These are phyloP conservation scores for Parasteatoda lunata DNA, from an alignment of 2,888 invertebrate species.

Conservation along the genomic window DNA sequence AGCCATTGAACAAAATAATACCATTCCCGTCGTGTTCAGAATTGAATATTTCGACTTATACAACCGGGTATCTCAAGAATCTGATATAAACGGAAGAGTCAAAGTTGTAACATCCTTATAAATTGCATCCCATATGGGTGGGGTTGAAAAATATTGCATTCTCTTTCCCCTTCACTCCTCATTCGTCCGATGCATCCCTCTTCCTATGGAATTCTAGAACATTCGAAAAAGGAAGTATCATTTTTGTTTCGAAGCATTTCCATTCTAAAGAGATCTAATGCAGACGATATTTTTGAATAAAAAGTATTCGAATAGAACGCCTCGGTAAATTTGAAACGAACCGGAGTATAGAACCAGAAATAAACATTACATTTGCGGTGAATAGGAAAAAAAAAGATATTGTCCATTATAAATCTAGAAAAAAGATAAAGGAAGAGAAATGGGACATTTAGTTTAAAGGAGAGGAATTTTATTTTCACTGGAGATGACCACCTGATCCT, in stretches of 20 bases:
- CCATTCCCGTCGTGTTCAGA: neutral
- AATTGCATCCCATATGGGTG: neutral
- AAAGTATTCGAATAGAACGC: no score
- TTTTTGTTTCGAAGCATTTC: neutral
- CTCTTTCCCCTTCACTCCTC: neutral
- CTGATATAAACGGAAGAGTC: neutral
- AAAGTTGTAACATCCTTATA: neutral
- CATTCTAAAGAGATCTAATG: no score
- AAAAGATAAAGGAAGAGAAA: neutral
- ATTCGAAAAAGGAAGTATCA: neutral
- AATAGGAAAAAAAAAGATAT: neutral
- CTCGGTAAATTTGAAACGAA: no score
- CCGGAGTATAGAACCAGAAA: neutral
- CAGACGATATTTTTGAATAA: no score
- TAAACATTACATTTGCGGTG: slow-evolving; percentile 8
- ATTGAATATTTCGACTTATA: neutral
- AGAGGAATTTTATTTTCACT: slow-evolving; percentile 7
- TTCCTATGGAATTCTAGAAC: neutral
- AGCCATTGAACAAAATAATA: neutral
- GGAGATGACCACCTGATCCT: slow-evolving; percentile 19
- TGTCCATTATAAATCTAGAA: neutral
- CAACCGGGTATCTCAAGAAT: neutral
- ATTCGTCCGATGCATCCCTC: neutral
- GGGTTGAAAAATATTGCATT: neutral
- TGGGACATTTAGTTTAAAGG: slow-evolving; percentile 3